Evolutionary conservation across 2,113 vertebrate species (phyloP), one percentile per base, ranked within the genome.

Genomic region (Cisticola juncidis): DNA sequence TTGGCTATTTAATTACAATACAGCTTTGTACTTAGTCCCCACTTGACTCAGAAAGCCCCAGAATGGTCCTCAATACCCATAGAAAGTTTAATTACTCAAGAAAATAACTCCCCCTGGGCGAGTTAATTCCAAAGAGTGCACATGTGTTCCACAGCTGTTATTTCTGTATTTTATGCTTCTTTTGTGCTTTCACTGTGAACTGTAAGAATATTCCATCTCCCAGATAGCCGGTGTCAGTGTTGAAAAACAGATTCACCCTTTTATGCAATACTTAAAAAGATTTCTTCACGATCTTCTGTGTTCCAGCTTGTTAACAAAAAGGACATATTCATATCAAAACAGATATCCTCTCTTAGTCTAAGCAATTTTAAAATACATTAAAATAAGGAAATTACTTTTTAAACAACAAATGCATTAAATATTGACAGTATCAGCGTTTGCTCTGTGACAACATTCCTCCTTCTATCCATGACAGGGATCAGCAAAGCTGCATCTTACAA

Each of bases 341-440:
- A 69, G 33, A 54, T 62, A 66, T 9, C 61, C 40, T 81, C 85
- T 82, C 83, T 84, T 65, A 74, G 73, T 21, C 48, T 74, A 87
- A 94, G 76, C 74, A 92, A 95, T 71, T 93, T 77, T 72, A 95
- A 95, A 95, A 80, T 65, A 72, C 82, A 90, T 88, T 96, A 81
- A n/a, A 92, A 87, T 83, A 95, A 80, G 73, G 62, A 92, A 90
- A 92, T 84, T 6, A 95, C 72, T 97, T 96, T 94, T 95, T 25
- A 71, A 95, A 90, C 64, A 88, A 91, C 62, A 94, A 96, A 91
- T 61, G 28, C 58, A 81, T 89, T 77, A 89, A 94, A 94, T 81
- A 89, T 18, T 73, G 76, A 94, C 79, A 84, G 72, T 31, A 76
- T 89, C 71, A 88, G 84, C 65, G 86, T 60, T 80, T 92, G 57